phyloP scores from a whole-genome alignment of 2,113 vertebrate species.

The Chamaea fasciata region DNA sequence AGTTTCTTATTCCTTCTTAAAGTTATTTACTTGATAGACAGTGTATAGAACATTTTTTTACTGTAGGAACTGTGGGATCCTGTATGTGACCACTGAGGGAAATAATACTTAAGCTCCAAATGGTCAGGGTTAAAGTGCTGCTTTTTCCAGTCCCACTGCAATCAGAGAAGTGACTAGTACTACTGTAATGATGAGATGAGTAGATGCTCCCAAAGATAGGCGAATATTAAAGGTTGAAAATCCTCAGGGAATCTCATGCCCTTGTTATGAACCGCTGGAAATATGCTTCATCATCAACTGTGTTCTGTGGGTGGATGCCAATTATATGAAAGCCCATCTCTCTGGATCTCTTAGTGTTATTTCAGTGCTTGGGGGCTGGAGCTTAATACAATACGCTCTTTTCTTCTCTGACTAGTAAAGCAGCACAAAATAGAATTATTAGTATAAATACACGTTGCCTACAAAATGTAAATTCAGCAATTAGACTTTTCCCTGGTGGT shows the following conservation, averaged over 20 bases:
- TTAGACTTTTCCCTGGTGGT: constrained; percentile 55
- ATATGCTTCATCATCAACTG: constrained; percentile 57
- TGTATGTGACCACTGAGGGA: background rate
- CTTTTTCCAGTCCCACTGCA: constrained; percentile 35
- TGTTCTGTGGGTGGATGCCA: constrained; percentile 51
- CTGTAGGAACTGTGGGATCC: background rate
- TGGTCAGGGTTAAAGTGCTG: background rate
- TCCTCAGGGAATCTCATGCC: constrained; percentile 48
- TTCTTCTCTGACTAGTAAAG: constrained; percentile 52
- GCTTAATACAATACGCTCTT: constrained; percentile 68
- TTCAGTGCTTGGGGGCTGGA: constrained; percentile 45
- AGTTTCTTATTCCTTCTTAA: background rate
- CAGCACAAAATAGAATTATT: constrained; percentile 68
- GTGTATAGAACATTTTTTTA: background rate
- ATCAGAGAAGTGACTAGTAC: constrained; percentile 21
- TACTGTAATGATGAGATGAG: constrained; percentile 54
- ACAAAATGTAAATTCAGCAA: constrained; percentile 71
- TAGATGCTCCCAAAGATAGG: constrained; percentile 50
- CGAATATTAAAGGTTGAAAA: constrained; percentile 44
- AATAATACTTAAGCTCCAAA: background rate
- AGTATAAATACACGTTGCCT: constrained; percentile 60
- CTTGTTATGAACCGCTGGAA: constrained; percentile 64
- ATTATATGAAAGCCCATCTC: constrained; percentile 57
- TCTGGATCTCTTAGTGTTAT: constrained; percentile 39
- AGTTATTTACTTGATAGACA: background rate